phyloP scores from a whole-genome alignment of 2,113 vertebrate species.

The Oncorhynchus clarkii region DNA sequence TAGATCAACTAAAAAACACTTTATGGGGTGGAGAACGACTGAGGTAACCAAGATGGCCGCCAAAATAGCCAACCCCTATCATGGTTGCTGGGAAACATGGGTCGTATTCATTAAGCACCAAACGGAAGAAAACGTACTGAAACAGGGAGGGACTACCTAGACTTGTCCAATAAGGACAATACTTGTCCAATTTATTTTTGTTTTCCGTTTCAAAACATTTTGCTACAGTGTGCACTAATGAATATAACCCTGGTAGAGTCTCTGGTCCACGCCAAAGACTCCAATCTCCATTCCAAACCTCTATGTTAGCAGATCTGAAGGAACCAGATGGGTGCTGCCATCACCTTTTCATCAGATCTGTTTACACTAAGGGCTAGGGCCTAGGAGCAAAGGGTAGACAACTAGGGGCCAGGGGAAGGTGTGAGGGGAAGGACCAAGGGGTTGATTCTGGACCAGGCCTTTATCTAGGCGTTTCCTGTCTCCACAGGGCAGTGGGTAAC shows the following conservation, averaged over 20 bases:
- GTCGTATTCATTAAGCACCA: too few relatives aligned
- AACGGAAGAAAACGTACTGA: too few relatives aligned
- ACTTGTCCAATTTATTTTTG: too few relatives aligned
- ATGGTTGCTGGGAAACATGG: background rate
- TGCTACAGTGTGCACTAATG: too few relatives aligned
- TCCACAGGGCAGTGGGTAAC: conserved; percentile 22
- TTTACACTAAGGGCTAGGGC: background rate
- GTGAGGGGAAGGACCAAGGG: too few relatives aligned
- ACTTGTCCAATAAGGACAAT: too few relatives aligned
- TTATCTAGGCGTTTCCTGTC: conserved; percentile 10
- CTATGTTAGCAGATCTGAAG: background rate
- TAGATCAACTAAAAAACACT: conserved; percentile 19
- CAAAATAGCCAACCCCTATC: background rate
- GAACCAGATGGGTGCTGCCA: background rate
- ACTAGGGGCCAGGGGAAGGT: background rate
- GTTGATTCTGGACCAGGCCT: background rate
- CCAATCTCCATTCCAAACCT: background rate
- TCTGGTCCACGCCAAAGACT: background rate
- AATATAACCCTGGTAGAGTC: background rate
- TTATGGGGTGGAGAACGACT: background rate
- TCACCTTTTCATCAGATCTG: background rate
- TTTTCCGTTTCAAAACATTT: too few relatives aligned
- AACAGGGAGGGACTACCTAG: too few relatives aligned
- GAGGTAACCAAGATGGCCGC: background rate
- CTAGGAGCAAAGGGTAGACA: background rate